Base-by-base conservation (phyloP, 2,113 vertebrate species). In the Cyphomyrus discorhynchus region DNA sequence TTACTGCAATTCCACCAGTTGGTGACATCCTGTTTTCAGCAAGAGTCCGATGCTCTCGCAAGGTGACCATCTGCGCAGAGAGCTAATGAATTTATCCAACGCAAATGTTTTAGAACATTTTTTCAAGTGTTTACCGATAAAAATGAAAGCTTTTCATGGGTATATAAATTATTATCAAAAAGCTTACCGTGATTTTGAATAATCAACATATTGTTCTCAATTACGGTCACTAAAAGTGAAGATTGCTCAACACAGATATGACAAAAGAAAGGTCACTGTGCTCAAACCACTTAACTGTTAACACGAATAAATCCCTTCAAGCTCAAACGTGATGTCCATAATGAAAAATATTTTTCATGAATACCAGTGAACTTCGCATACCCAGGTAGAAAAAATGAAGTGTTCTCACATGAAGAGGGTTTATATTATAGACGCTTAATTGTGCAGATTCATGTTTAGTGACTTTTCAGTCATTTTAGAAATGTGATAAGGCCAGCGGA, bases 131-230 rank as follows among this genome's bases (percentile, higher is more conserved):
- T 84, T 84, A 47, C 45, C 8, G 82, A 45, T 46, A 84, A 46
- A 82, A 84, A 47, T 84, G 82, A 84, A 84, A 84, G 82, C 82
- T 84, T n/a, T 84, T 84, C 82, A 47, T 42, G 35, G 74, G 35
- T 39, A 42, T 80, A 7, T 80, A 5, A 19, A 80, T 42, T 80
- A 6, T 80, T 80, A 42, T 39, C 35, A 19, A 80, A 80, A 80
- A 80, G 35, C 74, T 80, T 80, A 19, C 35, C 5, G 35, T 42
- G 74, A 39, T 80, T 80, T 35, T 31, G 4, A 80, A 80, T 80
- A 7, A 42, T 80, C 35, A 17, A 15, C 6, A 15, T 39, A 19
- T 80, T 77, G 31, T 80, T 80, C 74, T 80, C 35, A 35, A 42
- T 80, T 35, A 80, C 6, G 35, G 74, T 80, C 74, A 80, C 74